Evolutionary conservation across 2,113 vertebrate species (phyloP).

Genomic region (Narcine bancroftii): DNA sequence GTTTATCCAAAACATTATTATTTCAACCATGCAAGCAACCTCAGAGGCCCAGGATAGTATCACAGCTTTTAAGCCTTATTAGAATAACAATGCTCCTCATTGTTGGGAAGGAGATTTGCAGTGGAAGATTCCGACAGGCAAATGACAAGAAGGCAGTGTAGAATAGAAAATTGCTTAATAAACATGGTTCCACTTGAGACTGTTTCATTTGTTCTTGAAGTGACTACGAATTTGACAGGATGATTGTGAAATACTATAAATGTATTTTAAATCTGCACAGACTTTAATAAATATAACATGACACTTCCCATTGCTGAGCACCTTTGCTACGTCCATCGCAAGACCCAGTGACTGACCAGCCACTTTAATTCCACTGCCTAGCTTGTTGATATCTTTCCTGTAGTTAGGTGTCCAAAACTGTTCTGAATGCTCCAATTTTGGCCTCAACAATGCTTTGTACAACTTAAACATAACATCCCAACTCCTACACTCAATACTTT

Average conservation of each 20-base stretch:
- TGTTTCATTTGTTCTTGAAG: conserved; percentile 7
- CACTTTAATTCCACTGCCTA: too few species aligned
- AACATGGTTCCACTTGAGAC: conserved; percentile 25
- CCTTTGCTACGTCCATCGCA: too few species aligned
- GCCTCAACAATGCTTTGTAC: too few species aligned
- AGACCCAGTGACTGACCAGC: too few species aligned
- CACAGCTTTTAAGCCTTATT: conserved; percentile 4
- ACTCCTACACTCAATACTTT: too few species aligned
- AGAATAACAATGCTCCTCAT: not conserved
- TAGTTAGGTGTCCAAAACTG: too few species aligned
- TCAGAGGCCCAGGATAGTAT: not conserved
- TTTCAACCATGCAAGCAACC: not conserved
- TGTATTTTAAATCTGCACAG: not conserved
- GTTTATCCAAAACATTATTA: conserved; percentile 4
- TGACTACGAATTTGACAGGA: conserved; percentile 11
- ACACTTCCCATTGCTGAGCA: too few species aligned
- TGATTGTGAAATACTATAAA: not conserved
- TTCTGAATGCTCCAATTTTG: too few species aligned
- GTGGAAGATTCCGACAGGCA: not conserved
- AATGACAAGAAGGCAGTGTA: conserved; percentile 19
- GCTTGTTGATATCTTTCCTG: too few species aligned
- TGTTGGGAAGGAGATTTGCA: not conserved
- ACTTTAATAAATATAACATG: conserved; percentile 7
- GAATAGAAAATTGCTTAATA: conserved; percentile 33
- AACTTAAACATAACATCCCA: too few species aligned